Base-by-base conservation (phyloP, 2,888 invertebrate genomes). In the Liodrosophila aerea region DNA sequence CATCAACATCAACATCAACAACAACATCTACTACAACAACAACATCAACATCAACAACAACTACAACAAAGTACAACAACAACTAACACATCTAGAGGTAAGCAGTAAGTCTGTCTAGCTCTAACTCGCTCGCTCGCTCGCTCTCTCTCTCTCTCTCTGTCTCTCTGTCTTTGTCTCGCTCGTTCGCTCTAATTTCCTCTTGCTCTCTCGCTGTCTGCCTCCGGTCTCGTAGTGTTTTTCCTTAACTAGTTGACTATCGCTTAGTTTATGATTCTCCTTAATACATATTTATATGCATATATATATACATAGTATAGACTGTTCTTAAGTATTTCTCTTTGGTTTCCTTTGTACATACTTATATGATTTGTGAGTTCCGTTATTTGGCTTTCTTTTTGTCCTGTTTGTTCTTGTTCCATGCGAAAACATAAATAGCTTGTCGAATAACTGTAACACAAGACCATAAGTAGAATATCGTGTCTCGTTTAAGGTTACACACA, bases 51-150 rank as follows among this genome's bases (percentile, higher is more conserved):
- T 29, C 34, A 49, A 47, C 34, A 43, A 33, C n/a, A 45, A 64
- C 37, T 46, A 30, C 61, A 47, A 52, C 51, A 54, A 67, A 39
- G 50, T 67, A 67, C 59, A 58, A 56, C 40, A 50, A 63, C 72
- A 61, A 73, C 74, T 65, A 60, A 56, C 73, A 81, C 77, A 61
- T 59, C 36, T 64, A 58, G 73, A 73, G 73, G 73, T 71, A 73
- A 68, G 68, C 64, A 64, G 73, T 64, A 73, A 60, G 68, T 64
- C 71, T 57, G 45, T 60, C 58, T 64, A 46, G 39, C 65, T 57
- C 73, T 34, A 49, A 29, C 54, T 40, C 54, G 40, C 29, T 56
- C 27, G 47, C 47, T 40, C 18, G 54, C 40, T 53, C 31, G 40
- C 44, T 50, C 30, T 34, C 29, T 54, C 34, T 56, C 45, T 12